Evolutionary conservation across 2,797 vertebrate genomes (phyloP), one percentile per base, ranked within the genome.

Genomic region (Anniella stebbinsi): DNA sequence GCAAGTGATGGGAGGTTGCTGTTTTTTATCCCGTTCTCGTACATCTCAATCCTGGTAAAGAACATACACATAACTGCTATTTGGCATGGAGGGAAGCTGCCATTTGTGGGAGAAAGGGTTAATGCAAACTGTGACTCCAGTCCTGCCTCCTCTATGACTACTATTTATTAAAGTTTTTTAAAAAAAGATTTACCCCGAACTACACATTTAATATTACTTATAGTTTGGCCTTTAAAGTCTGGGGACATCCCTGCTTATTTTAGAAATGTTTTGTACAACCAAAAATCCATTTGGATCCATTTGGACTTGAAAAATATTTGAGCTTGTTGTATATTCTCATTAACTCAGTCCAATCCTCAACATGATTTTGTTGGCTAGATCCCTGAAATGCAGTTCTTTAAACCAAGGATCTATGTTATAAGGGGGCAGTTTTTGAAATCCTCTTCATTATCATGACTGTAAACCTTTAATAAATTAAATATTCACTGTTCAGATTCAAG

Each of bases 401-500:
- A 78, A 80, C 18, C 69, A 57, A 38, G n/a, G 13, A 51, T 51
- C 33, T 51, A 1, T 51, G 57, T 72, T 72, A 23, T 45, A 10
- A 48, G 45, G 12, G 18, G 25, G 1, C 25, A 25, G n/a, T 72
- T 54, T 69, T 72, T 87, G 4, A 63, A 60, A 66, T 11, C 60
- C 0, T 0, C 12, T 87, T 86, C 0, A 66, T 92, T 91, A 93
- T 45, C 83, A 89, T 78, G 86, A 51, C 84, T 86, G 67, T 87
- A 1, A 15, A 87, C 17, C 45, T 86, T 87, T 80, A 41, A n/a
- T 75, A 75, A 45, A 66, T 57, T 7, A 30, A 63, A 78, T 0
- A 3, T 23, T 69, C 57, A 67, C 83, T 1, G 41, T 89, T 66
- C 13, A 89, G 21, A 91, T 89, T 88, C 83, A 75, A 87, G 48